Evolutionary conservation across 2,888 invertebrate species (phyloP).

Genomic region (Archips crataeganus): DNA sequence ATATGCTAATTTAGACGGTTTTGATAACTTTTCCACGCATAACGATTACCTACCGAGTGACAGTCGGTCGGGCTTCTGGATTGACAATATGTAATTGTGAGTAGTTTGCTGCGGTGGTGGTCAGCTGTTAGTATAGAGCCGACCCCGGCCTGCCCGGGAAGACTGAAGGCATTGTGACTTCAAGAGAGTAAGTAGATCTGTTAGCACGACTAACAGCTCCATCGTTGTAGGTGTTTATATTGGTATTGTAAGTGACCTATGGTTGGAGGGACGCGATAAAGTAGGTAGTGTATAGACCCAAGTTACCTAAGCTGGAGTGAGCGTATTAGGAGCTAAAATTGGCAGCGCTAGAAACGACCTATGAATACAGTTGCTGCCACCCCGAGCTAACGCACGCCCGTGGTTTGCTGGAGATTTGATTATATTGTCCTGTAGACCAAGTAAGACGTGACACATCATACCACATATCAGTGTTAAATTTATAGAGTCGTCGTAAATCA

Average conservation of each 20-base stretch:
- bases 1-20: conserved; percentile 76
- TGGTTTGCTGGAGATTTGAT: conserved; percentile 28
- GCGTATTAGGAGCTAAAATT: neutral
- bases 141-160: conserved; percentile 16
- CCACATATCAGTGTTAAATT: conserved; percentile 80
- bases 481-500: conserved; percentile 58
- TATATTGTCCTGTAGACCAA: conserved; percentile 70
- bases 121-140: conserved; percentile 25
- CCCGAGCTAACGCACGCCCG: neutral
- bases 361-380: neutral
- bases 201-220: conserved; percentile 1
- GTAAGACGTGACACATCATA: conserved; percentile 80
- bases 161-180: conserved; percentile 12
- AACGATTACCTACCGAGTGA: conserved; percentile 55
- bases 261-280: conserved; percentile 1
- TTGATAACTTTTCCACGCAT: conserved; percentile 67
- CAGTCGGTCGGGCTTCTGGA: conserved; percentile 66
- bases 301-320: neutral
- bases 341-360: neutral
- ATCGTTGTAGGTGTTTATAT: conserved; percentile 10
- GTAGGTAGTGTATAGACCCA: neutral
- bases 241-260: conserved; percentile 9
- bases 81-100: conserved; percentile 70
- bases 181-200: neutral
- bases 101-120: conserved; percentile 50